Conservation (phyloP, 1,140 invertebrate genomes). For the Nilaparvata lugens region DNA sequence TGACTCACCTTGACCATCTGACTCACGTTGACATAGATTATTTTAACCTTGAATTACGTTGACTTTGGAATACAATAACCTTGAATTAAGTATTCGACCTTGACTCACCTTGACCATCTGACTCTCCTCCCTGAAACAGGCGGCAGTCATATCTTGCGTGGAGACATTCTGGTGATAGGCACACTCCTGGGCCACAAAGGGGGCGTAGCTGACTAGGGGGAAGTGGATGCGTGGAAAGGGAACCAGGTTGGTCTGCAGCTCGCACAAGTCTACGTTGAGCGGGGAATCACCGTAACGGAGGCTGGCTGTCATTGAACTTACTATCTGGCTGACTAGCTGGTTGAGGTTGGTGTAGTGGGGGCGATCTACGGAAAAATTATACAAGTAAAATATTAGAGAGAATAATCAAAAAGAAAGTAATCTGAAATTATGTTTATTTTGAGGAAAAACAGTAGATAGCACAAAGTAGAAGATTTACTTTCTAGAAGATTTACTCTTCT, state of each 20-base stretch:
- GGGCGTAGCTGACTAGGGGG: constrained; percentile 44
- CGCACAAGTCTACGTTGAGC: constrained; percentile 58
- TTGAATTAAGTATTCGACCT: too few relatives aligned
- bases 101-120: constrained; percentile 55
- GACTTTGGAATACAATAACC: constrained; percentile 54
- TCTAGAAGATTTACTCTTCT: too few relatives aligned
- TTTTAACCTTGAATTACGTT: too few relatives aligned
- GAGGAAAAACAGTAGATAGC: too few relatives aligned
- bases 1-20: too few relatives aligned
- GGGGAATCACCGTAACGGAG: constrained; percentile 63
- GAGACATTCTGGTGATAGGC: constrained; percentile 46
- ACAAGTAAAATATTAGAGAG: too few relatives aligned
- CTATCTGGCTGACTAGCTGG: constrained; percentile 44
- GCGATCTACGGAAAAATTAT: constrained; percentile 37
- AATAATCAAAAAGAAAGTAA: too few relatives aligned
- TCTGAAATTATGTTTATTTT: too few relatives aligned
- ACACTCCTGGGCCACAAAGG: constrained; percentile 37
- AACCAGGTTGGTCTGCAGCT: constrained; percentile 61
- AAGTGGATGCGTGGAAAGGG: constrained; percentile 64
- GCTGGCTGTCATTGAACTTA: constrained; percentile 43
- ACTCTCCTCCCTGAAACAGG: constrained; percentile 39
- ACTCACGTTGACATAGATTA: too few relatives aligned
- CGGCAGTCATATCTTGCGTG: constrained; percentile 36
- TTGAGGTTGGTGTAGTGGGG: constrained; percentile 51
- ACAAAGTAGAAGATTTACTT: too few relatives aligned